These are phyloP conservation scores for Chironomus striatipennis DNA, from an alignment of 1,140 invertebrate genomes.

Conservation along the genomic window DNA sequence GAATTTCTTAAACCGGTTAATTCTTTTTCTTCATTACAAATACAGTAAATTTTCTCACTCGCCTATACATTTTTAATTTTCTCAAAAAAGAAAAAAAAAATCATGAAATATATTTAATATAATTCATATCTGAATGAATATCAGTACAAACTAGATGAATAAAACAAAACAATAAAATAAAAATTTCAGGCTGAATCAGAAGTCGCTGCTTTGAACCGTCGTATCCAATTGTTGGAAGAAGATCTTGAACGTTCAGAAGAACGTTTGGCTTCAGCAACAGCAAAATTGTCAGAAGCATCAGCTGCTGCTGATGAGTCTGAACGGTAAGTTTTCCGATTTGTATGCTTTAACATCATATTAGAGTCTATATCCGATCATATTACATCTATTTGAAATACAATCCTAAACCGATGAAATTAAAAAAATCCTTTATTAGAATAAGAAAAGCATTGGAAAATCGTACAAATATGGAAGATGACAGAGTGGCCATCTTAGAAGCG, in stretches of 20 bases:
- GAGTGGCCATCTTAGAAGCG: slow-evolving; percentile 87
- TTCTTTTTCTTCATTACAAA: too few species aligned
- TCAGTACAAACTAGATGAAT: neutral
- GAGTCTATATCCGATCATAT: too few species aligned
- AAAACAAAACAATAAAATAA: neutral
- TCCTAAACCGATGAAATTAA: too few species aligned
- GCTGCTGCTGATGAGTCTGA: slow-evolving; percentile 99
- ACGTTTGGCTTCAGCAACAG: slow-evolving; percentile 89
- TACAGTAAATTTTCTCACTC: neutral
- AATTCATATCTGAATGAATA: neutral
- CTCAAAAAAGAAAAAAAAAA: neutral
- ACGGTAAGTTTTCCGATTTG: slow-evolving; percentile 64
- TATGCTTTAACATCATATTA: too few species aligned
- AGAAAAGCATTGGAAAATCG: slow-evolving; percentile 97
- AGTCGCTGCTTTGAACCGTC: slow-evolving; percentile 94
- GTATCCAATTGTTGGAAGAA: slow-evolving; percentile 97
- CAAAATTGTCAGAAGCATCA: slow-evolving; percentile 96
- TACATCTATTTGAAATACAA: too few species aligned
- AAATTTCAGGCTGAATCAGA: slow-evolving; percentile 88
- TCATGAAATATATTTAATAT: neutral
- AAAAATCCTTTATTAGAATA: slow-evolving; percentile 74
- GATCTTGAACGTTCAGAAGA: slow-evolving; percentile 98
- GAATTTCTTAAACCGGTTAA: too few species aligned
- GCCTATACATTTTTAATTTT: neutral
- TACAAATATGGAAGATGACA: slow-evolving; percentile 97